phyloP scores from a whole-genome alignment of 2,113 vertebrate genomes.

The Syrmaticus mikado region DNA sequence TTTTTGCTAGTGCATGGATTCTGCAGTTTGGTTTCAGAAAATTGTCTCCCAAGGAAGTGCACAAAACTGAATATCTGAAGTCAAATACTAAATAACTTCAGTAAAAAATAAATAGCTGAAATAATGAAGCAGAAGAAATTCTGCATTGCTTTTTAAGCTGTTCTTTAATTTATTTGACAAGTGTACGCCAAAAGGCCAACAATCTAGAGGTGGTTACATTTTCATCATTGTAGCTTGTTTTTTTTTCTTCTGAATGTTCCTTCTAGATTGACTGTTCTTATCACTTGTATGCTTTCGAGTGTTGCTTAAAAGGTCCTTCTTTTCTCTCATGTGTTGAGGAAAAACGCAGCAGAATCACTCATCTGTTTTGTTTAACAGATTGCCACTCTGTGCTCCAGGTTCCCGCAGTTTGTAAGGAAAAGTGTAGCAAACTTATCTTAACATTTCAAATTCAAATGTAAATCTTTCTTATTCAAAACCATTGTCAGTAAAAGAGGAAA shows the following conservation, averaged over 20 bases:
- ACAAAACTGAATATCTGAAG: not conserved
- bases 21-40: not conserved
- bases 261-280: not conserved
- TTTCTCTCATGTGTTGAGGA: not conserved
- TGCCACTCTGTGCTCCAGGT: not conserved
- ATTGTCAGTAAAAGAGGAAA: not conserved
- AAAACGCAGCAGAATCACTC: not conserved
- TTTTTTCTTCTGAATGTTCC: not conserved
- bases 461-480: conserved; percentile 13
- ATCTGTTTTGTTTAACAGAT: not conserved
- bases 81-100: not conserved
- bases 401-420: not conserved
- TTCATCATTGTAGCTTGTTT: not conserved
- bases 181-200: fast-evolving
- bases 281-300: not conserved
- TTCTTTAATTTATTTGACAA: not conserved
- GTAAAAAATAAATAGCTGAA: not conserved
- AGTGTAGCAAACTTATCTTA: not conserved
- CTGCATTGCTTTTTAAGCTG: not conserved
- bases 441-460: conserved; percentile 33
- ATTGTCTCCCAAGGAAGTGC: not conserved
- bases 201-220: not conserved
- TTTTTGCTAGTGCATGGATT: not conserved
- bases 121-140: not conserved
- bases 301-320: not conserved